Evolutionary conservation across 1,140 invertebrate genomes (phyloP), one percentile per base, ranked within the genome.

Genomic region (Aplysia californica): DNA sequence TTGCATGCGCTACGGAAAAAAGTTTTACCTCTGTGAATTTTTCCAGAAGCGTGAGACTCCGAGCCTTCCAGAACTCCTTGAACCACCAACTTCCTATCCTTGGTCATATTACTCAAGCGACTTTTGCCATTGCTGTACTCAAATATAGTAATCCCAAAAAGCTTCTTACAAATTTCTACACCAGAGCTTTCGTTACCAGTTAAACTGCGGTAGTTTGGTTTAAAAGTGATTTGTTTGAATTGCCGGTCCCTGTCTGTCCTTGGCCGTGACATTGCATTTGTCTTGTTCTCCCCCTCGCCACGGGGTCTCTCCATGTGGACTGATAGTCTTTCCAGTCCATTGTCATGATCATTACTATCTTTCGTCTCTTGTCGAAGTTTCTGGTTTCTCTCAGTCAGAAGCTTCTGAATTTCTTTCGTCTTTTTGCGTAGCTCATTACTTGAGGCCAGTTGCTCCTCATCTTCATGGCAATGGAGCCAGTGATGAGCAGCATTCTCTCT

Each of bases 101-200:
- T 59, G 36, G 23, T 15, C 15, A 35, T 33, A 26, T 35, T 21
- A 39, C 41, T 59, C 55, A 55, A 61, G 10, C 31, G 36, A 26
- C 5, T 4, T 41, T 73, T 61, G 4, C 58, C 70, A 73, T 73
- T 73, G 58, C n/a, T 64, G 38, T 73, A 73, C 29, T 73, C 56
- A 26, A 73, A 39, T 2, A 73, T 26, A n/a, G 36, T 41, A 21
- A 73, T 64, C 20, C 70, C 70, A 73, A 73, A 73, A 0, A 73
- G 58, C 36, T 73, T 73, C 41, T 73, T 35, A 58, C 55, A 73
- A n/a, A 73, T 31, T 35, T 73, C 70, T 20, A 73, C 70, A 4
- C 70, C 70, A 15, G 55, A 59, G 26, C 31, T 73, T 41, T 73
- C 70, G 61, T 73, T 73, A 15, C 70, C 70, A 23, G 70, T 38